These are phyloP conservation scores for Pseudoatta argentina DNA, from an alignment of 1,140 invertebrate genomes.

Conservation along the genomic window DNA sequence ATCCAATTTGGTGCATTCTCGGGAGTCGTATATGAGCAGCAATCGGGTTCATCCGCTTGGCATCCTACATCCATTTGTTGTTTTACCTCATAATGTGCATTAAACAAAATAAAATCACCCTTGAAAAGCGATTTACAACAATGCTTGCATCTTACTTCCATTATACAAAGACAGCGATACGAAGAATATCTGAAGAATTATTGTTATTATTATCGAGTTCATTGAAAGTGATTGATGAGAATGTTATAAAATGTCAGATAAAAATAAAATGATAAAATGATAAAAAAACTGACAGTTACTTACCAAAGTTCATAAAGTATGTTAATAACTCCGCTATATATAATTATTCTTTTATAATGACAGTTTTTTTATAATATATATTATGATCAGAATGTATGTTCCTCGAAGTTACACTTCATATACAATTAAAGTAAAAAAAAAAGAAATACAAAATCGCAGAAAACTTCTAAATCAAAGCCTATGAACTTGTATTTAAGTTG, in stretches of 20 bases:
- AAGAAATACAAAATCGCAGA: not conserved
- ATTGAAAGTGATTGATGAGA: not conserved
- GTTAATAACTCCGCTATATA: not conserved
- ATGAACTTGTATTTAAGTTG: not conserved
- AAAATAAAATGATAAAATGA: not conserved
- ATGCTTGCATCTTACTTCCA: slow-evolving; percentile 81
- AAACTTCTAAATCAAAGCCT: not conserved
- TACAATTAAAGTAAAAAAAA: not conserved
- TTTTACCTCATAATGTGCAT: slow-evolving; percentile 76
- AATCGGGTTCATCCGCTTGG: slow-evolving; percentile 72
- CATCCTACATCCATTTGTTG: slow-evolving; percentile 72
- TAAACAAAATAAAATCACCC: slow-evolving; percentile 75
- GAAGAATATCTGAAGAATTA: slow-evolving; percentile 16
- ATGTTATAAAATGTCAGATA: not conserved
- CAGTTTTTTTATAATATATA: not conserved
- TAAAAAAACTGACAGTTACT: not conserved
- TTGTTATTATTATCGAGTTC: not conserved
- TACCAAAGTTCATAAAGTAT: not conserved
- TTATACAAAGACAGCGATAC: slow-evolving; percentile 63
- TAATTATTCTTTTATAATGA: not conserved
- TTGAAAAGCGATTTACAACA: slow-evolving; percentile 81
- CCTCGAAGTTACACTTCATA: not conserved
- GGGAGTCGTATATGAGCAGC: slow-evolving; percentile 77
- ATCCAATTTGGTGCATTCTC: slow-evolving; percentile 82
- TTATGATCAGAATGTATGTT: not conserved